Percentiles rank a stretch among this genome's conserved stretches.
Evolutionary conservation across 2,113 vertebrate species (phyloP).

Genomic region (Azemiops feae): DNA sequence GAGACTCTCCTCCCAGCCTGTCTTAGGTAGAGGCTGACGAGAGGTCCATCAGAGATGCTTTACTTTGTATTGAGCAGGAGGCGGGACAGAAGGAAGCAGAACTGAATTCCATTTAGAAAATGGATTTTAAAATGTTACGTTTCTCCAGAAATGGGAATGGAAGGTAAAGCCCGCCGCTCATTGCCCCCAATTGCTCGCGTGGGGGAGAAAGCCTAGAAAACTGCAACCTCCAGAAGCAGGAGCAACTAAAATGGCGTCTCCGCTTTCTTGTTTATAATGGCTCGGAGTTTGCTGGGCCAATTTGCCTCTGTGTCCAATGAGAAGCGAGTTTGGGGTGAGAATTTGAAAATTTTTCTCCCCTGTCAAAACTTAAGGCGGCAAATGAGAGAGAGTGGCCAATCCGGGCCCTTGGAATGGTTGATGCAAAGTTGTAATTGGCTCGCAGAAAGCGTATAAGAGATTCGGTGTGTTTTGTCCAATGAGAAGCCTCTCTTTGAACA

Average conservation of each 20-base stretch:
- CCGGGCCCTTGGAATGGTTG: background rate
- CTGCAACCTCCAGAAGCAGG: background rate
- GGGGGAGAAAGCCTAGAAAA: background rate
- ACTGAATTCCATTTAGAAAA: background rate
- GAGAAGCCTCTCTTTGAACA: background rate
- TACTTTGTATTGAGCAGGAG: background rate
- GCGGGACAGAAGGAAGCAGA: background rate
- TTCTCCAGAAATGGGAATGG: background rate
- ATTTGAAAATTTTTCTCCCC: background rate
- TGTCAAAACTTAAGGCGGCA: background rate
- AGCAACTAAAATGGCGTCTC: background rate
- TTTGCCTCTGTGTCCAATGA: background rate
- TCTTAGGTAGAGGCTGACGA: background rate
- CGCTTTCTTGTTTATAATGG: background rate
- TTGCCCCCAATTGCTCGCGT: background rate
- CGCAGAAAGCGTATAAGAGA: background rate
- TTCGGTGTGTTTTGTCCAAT: background rate
- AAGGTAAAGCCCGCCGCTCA: background rate
- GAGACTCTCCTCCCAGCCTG: background rate
- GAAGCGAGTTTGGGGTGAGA: background rate
- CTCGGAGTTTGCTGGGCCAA: fast-evolving
- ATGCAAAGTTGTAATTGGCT: background rate
- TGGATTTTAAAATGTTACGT: background rate
- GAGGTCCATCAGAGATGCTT: background rate
- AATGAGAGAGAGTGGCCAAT: background rate